These are phyloP conservation scores for Drosophila neutralis DNA, from an alignment of 2,888 invertebrate species.

Conservation along the genomic window DNA sequence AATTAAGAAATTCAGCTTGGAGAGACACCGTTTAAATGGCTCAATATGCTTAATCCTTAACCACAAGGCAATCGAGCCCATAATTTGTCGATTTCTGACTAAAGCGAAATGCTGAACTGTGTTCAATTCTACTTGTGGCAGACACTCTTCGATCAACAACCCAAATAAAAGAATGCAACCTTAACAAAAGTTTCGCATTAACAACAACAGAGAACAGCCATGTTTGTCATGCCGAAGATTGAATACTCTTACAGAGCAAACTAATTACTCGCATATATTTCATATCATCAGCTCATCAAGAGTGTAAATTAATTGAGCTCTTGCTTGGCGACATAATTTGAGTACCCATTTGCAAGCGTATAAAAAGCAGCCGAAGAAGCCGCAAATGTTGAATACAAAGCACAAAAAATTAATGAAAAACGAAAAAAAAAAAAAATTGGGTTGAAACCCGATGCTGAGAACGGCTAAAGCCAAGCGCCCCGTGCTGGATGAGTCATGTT, in stretches of 20 bases:
- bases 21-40: slow-evolving; percentile 34
- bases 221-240: neutral
- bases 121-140: slow-evolving; percentile 18
- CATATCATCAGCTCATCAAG: neutral
- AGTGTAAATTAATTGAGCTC: neutral
- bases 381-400: slow-evolving; percentile 22
- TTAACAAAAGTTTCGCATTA: slow-evolving; percentile 71
- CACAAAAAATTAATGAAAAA: neutral
- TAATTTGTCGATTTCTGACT: slow-evolving; percentile 63
- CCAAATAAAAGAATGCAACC: slow-evolving; percentile 37
- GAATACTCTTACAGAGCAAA: neutral
- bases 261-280: neutral
- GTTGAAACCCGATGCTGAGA: slow-evolving; percentile 47
- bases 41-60: slow-evolving; percentile 38
- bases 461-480: slow-evolving; percentile 29
- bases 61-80: slow-evolving; percentile 55
- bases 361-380: slow-evolving; percentile 29
- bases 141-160: neutral
- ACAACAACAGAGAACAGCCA: slow-evolving; percentile 8
- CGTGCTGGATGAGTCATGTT: slow-evolving; percentile 52
- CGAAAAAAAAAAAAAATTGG: slow-evolving; percentile 39
- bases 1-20: slow-evolving; percentile 57
- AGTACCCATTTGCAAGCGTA: neutral
- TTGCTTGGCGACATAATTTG: neutral
- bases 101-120: slow-evolving; percentile 44